Base-by-base conservation (phyloP, 1,140 invertebrate species). In the Scaptomyza pallida region DNA sequence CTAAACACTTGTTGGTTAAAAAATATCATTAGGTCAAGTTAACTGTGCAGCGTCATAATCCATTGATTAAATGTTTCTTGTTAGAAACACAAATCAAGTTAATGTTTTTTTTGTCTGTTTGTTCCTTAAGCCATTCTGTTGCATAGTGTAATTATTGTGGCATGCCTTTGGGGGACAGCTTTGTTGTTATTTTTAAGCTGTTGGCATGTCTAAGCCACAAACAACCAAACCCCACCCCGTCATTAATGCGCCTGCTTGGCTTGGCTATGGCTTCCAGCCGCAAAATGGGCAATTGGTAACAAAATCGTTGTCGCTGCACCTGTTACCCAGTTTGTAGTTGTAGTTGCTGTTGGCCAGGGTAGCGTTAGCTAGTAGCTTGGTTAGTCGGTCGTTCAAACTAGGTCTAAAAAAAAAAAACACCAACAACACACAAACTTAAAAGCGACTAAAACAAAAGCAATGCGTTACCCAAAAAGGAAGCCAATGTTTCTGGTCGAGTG, bases 401-500 rank as follows among this genome's bases (percentile, higher is more conserved):
- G 81, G 81, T 85, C 81, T 81, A 37, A 72, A 75, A 81, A 45
- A n/a, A 30, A n/a, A n/a, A n/a, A n/a, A n/a, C n/a, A n/a, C n/a
- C n/a, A n/a, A n/a, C n/a, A n/a, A n/a, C n/a, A n/a, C n/a, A n/a
- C n/a, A n/a, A 26, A 40, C 40, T 26, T 5, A 26, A 26, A 44
- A 47, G 23, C 40, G 59, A 23, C 4, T 35, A 74, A 55, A 55
- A 77, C 43, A 67, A 80, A 57, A 72, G 50, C 55, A 50, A 59
- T 48, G 26, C 70, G 55, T 30, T 67, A 44, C 72, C 64, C 73
- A 83, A 77, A 83, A 77, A 86, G 76, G 81, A 86, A 85, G 81
- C 76, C 81, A 81, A 81, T 72, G 60, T 86, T 86, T 86, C 69
- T 86, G 81, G 77, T 86, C 77, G 77, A 86, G 61, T 86, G 81